Percentiles rank a stretch among this genome's conserved stretches.
phyloP scores from a whole-genome alignment of 2,888 invertebrate species.

The Drosophila mimetica region DNA sequence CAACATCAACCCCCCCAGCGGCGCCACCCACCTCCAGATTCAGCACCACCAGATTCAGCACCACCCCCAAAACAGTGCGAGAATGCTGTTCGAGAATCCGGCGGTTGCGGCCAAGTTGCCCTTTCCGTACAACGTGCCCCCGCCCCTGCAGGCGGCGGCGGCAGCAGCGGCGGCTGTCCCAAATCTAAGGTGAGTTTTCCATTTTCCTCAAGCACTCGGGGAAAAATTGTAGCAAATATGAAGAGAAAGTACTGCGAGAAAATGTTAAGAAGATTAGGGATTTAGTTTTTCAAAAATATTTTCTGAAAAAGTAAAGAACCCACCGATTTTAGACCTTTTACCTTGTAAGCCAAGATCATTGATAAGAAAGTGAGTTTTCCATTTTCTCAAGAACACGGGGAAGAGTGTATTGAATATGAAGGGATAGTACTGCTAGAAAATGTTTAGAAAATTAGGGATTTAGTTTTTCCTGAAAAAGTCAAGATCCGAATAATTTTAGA shows the following conservation, averaged over 20 bases:
- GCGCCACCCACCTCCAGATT: slow-evolving; percentile 36
- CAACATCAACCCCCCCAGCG: slow-evolving; percentile 46
- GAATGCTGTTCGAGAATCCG: slow-evolving; percentile 90
- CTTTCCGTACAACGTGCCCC: slow-evolving; percentile 90
- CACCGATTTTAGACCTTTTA: too few relatives aligned
- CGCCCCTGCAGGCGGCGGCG: slow-evolving; percentile 86
- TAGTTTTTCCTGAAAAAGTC: too few relatives aligned
- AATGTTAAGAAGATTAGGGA: too few relatives aligned
- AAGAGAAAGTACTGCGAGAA: not conserved
- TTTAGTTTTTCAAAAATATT: too few relatives aligned
- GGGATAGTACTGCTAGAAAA: not conserved
- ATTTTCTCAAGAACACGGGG: not conserved
- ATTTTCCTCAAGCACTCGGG: not conserved
- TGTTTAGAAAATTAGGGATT: too few relatives aligned
- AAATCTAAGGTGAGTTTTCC: slow-evolving; percentile 83
- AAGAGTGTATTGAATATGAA: not conserved
- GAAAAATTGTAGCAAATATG: not conserved
- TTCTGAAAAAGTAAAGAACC: too few relatives aligned
- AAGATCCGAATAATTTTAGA: too few relatives aligned
- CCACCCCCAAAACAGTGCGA: slow-evolving; percentile 58
- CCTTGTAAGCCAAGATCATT: too few relatives aligned
- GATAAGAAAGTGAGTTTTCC: slow-evolving; percentile 83
- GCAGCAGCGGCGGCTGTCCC: slow-evolving; percentile 83
- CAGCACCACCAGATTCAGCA: slow-evolving; percentile 28
- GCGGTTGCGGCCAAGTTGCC: slow-evolving; percentile 87